Conservation (phyloP, 2,797 vertebrate genomes). For the Smutsia temminckii region DNA sequence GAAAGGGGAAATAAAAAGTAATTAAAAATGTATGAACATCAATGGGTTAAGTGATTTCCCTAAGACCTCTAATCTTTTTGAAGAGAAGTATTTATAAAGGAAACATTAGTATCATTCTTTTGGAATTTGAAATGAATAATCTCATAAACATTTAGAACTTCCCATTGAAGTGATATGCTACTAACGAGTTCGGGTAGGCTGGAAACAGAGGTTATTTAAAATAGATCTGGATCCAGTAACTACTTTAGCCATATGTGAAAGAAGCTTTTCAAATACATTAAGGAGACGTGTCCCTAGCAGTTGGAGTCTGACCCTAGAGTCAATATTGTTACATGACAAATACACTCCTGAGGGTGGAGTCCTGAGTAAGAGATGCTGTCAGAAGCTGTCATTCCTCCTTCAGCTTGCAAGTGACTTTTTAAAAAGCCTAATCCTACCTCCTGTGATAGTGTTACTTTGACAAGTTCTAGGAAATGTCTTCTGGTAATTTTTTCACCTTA, state of each 20-base stretch:
- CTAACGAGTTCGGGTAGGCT: not conserved
- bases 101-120: not conserved
- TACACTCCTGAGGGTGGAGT: conserved; percentile 69
- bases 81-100: not conserved
- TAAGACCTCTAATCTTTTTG: not conserved
- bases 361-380: conserved; percentile 69
- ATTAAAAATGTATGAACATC: not conserved
- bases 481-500: not conserved
- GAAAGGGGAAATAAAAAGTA: not conserved
- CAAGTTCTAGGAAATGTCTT: not conserved
- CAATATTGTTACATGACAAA: conserved; percentile 67
- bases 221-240: not conserved
- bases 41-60: not conserved
- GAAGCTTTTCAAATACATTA: conserved; percentile 50
- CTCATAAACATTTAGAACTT: conserved; percentile 1
- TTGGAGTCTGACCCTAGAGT: conserved; percentile 64
- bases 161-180: not conserved
- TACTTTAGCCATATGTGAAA: not conserved
- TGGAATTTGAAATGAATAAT: not conserved
- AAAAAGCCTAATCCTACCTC: conserved; percentile 28
- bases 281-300: conserved; percentile 82
- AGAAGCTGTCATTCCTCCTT: conserved; percentile 53
- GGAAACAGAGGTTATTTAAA: not conserved
- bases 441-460: not conserved
- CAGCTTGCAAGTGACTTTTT: conserved; percentile 45